Conservation (phyloP, 2,888 invertebrate species). For the Cephus pulcher region DNA sequence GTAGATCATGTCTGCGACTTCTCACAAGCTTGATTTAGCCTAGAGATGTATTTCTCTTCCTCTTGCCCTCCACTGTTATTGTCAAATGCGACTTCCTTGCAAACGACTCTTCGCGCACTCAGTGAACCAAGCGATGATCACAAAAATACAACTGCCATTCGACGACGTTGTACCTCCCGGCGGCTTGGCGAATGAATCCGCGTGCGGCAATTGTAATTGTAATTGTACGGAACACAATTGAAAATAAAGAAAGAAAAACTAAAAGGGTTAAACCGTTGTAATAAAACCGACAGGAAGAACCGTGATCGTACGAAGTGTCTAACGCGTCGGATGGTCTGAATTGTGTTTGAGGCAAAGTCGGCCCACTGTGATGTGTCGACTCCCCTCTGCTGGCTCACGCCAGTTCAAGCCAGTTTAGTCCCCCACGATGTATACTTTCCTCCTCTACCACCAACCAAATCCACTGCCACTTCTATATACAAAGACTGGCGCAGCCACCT, state of each 20-base stretch:
- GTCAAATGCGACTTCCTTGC: background rate
- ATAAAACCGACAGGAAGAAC: background rate
- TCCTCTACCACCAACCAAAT: conserved; percentile 6
- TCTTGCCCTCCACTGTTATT: background rate
- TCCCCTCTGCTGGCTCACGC: conserved; percentile 47
- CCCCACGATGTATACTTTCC: conserved; percentile 21
- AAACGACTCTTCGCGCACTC: background rate
- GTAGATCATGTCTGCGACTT: conserved; percentile 46
- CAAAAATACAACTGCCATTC: background rate
- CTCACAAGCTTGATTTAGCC: background rate
- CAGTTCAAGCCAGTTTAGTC: conserved; percentile 58
- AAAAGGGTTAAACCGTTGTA: background rate
- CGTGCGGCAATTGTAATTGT: background rate
- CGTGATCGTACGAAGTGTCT: background rate
- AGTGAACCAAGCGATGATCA: background rate
- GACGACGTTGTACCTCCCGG: background rate
- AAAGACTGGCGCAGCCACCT: background rate
- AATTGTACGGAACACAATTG: background rate
- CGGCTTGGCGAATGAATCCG: background rate
- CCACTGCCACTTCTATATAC: conserved; percentile 1
- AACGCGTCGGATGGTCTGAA: conserved; percentile 13
- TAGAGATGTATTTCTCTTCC: background rate
- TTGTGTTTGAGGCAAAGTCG: conserved; percentile 18
- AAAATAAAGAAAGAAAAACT: background rate
- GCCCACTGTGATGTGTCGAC: conserved; percentile 20